A percentile compares a stretch with the other conserved stretches of the same genome.
Evolutionary conservation across 2,888 invertebrate species (phyloP).

Genomic region (Eupithecia exiguata): DNA sequence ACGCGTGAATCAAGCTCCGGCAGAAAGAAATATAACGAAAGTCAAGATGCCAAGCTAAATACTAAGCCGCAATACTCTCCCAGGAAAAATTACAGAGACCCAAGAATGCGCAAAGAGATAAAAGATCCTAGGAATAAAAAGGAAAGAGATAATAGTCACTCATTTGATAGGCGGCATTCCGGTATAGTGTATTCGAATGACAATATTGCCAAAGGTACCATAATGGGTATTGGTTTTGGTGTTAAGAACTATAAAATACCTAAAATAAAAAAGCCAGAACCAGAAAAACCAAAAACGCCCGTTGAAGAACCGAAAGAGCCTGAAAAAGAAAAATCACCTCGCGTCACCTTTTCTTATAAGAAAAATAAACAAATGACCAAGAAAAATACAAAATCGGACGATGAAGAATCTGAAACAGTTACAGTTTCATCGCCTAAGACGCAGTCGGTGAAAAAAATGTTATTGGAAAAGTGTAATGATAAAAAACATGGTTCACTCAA

Average conservation of each 20-base stretch:
- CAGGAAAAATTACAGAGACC: slow-evolving; percentile 66
- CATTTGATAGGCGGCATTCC: slow-evolving; percentile 41
- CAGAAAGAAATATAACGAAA: slow-evolving; percentile 48
- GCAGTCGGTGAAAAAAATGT: slow-evolving; percentile 7
- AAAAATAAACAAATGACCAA: slow-evolving; percentile 17
- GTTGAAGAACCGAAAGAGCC: slow-evolving; percentile 27
- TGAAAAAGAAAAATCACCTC: slow-evolving; percentile 8
- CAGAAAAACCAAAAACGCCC: slow-evolving; percentile 36
- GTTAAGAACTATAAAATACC: slow-evolving; percentile 81
- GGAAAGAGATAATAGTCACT: slow-evolving; percentile 44
- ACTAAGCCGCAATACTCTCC: slow-evolving; percentile 55
- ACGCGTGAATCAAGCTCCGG: slow-evolving; percentile 32
- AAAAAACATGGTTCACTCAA: slow-evolving; percentile 28
- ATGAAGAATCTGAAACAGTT: slow-evolving; percentile 35
- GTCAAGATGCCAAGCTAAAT: slow-evolving; percentile 31
- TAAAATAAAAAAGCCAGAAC: slow-evolving; percentile 70
- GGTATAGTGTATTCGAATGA: slow-evolving; percentile 76
- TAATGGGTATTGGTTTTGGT: slow-evolving; percentile 70
- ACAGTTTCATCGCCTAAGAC: slow-evolving; percentile 15
- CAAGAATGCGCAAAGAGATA: slow-evolving; percentile 60
- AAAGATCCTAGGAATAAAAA: slow-evolving; percentile 46
- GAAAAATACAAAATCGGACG: slow-evolving; percentile 22
- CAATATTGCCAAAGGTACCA: slow-evolving; percentile 71
- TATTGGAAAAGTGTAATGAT: slow-evolving; percentile 26
- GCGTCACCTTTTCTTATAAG: slow-evolving; percentile 26